phyloP scores from a whole-genome alignment of 2,888 invertebrate species.

The Sphaerophoria taeniata region DNA sequence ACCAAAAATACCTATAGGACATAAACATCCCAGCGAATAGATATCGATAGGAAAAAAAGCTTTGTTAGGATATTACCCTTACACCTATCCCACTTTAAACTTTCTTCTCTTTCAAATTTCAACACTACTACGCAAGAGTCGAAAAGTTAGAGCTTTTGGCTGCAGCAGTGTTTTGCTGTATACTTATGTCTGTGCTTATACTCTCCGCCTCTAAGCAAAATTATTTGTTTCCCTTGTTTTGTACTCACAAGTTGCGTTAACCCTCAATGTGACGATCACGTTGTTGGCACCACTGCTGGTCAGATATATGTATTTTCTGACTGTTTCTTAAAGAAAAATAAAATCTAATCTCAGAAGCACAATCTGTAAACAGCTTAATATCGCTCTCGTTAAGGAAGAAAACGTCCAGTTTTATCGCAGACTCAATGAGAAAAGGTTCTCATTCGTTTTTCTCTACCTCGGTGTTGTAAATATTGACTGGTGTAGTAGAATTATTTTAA shows the following conservation, averaged over 20 bases:
- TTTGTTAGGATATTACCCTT: conserved; percentile 54
- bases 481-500: conserved; percentile 55
- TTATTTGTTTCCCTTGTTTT: conserved; percentile 44
- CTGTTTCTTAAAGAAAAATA: conserved; percentile 29
- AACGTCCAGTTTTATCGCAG: conserved; percentile 81
- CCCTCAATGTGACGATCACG: conserved; percentile 59
- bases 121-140: conserved; percentile 59
- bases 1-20: too few species aligned
- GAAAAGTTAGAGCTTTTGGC: conserved; percentile 57
- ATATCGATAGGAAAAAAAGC: conserved; percentile 29
- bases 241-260: conserved; percentile 18
- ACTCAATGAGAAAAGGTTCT: conserved; percentile 82
- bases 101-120: conserved; percentile 41
- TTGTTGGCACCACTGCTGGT: conserved; percentile 53
- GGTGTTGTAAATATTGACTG: conserved; percentile 65
- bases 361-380: conserved; percentile 64
- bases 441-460: conserved; percentile 58
- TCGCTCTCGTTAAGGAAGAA: conserved; percentile 64
- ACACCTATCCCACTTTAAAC: conserved; percentile 70
- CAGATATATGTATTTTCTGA: conserved; percentile 44
- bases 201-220: conserved; percentile 17
- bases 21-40: too few species aligned
- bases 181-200: background rate
- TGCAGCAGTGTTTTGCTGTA: conserved; percentile 31
- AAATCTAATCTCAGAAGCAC: conserved; percentile 66